Conservation (phyloP, 2,888 invertebrate species). For the Andricus curvator region DNA sequence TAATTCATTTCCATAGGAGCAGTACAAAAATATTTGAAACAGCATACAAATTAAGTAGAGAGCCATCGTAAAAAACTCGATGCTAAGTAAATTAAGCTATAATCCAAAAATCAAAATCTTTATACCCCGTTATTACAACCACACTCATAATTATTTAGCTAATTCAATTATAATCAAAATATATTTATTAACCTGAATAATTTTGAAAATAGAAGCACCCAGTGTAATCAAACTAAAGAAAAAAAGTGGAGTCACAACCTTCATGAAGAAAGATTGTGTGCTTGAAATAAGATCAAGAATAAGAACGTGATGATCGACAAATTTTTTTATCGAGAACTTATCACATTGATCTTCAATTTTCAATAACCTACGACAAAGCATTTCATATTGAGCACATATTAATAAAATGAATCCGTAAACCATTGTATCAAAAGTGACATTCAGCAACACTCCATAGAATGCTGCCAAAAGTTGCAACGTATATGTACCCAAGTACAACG, state of each 20-base stretch:
- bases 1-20: slow-evolving; percentile 48
- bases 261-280: slow-evolving; percentile 48
- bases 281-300: slow-evolving; percentile 34
- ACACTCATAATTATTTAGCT: not conserved
- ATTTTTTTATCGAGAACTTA: slow-evolving; percentile 11
- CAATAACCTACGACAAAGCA: slow-evolving; percentile 35
- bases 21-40: slow-evolving; percentile 48
- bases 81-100: slow-evolving; percentile 37
- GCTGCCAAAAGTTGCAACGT: slow-evolving; percentile 30
- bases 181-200: slow-evolving; percentile 43
- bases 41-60: slow-evolving; percentile 44
- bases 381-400: slow-evolving; percentile 42
- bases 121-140: not conserved
- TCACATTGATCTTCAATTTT: not conserved
- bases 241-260: slow-evolving; percentile 43
- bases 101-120: slow-evolving; percentile 2
- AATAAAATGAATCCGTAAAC: slow-evolving; percentile 47
- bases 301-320: slow-evolving; percentile 43
- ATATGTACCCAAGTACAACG: slow-evolving; percentile 29
- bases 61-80: slow-evolving; percentile 28
- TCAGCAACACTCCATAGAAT: slow-evolving; percentile 42
- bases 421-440: slow-evolving; percentile 47
- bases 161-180: not conserved
- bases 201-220: slow-evolving; percentile 47
- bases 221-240: slow-evolving; percentile 46